Evolutionary conservation across 2,113 vertebrate genomes (phyloP), one percentile per base, ranked within the genome.

Genomic region (Nanorana parkeri): DNA sequence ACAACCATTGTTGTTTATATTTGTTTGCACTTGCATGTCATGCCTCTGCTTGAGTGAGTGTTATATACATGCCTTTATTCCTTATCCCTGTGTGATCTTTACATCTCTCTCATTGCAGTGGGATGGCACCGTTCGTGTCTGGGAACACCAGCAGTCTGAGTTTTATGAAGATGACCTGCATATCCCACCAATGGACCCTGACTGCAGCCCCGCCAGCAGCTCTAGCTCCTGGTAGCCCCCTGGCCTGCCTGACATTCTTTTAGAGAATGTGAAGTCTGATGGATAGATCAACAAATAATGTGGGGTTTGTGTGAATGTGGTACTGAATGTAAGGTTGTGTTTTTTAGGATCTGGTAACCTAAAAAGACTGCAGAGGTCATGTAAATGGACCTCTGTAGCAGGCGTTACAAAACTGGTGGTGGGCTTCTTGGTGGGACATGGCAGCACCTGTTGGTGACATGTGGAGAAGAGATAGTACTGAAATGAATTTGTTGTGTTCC

Each of bases 101-200:
- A 1, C 86, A 11, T n/a, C 41, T 5, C 13, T 80, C 32, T 56
- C 19, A 79, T 65, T 26, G 69, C 86, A 97, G 96, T 97, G 96
- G 96, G 96, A 97, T 0, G 94, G 96, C 56, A 94, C 90, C 4
- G 90, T 97, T 61, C 91, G 93, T 21, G 89, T 96, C 68, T 97
- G 96, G 96, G 94, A 96, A 84, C 95, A 97, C 87, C 88, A 91
- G 83, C 94, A 96, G 85, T 91, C 90, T 1, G 95, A 95, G 75
- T 95, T 92, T 58, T 91, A 95, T 63, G 84, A 85, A 32, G 91
- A 91, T 1, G 90, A 91, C 64, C 84, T 90, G 72, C 83, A 85
- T 66, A 81, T 89, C 52, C 86, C 88, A 0, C 81, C 73, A 52
- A 17, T 60, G 19, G 73, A 68, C 21, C 54, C 41, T 56, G 36